Percentiles rank a stretch among this genome's conserved stretches.
Conservation (phyloP, 30 jellyfish, hydroid and myxozoan genomes). For the Mastigias papua region DNA sequence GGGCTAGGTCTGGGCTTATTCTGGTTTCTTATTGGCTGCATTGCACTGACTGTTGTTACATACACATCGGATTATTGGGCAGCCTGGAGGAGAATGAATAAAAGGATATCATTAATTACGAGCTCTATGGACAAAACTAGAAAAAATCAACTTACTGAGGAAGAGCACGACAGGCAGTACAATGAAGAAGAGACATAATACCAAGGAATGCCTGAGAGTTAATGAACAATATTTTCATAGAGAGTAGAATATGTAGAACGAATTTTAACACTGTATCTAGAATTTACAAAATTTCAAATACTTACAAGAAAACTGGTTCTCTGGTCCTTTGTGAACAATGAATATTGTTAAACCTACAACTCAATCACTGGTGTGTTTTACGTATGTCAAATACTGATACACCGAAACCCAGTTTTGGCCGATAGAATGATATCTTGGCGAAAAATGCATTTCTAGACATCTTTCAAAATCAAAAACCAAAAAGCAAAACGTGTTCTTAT, state of each 20-base stretch:
- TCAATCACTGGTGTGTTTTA: too few relatives aligned
- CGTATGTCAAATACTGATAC: too few relatives aligned
- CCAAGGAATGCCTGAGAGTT: not conserved
- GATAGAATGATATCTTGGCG: too few relatives aligned
- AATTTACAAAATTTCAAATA: not conserved
- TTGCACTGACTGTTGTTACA: constrained; percentile 72
- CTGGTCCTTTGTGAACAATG: not conserved
- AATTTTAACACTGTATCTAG: not conserved
- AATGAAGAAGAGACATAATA: not conserved
- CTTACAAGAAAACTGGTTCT: not conserved
- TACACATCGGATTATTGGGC: constrained; percentile 92
- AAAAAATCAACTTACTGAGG: constrained; percentile 15
- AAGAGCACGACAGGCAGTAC: not conserved
- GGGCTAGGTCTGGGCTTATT: constrained; percentile 90
- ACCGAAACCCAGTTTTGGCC: too few relatives aligned
- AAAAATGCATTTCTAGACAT: too few relatives aligned
- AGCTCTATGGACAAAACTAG: constrained; percentile 22
- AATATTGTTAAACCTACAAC: too few relatives aligned
- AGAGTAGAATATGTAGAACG: not conserved
- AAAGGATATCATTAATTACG: constrained; percentile 66
- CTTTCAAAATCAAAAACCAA: too few relatives aligned
- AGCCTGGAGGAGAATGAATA: constrained; percentile 80
- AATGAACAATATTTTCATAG: not conserved
- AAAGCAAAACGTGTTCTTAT: too few relatives aligned
- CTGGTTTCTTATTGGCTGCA: constrained; percentile 92